A percentile compares a stretch with the other conserved stretches of the same genome.
phyloP scores from a whole-genome alignment of 2,888 invertebrate species.

The Chouioia cunea region DNA sequence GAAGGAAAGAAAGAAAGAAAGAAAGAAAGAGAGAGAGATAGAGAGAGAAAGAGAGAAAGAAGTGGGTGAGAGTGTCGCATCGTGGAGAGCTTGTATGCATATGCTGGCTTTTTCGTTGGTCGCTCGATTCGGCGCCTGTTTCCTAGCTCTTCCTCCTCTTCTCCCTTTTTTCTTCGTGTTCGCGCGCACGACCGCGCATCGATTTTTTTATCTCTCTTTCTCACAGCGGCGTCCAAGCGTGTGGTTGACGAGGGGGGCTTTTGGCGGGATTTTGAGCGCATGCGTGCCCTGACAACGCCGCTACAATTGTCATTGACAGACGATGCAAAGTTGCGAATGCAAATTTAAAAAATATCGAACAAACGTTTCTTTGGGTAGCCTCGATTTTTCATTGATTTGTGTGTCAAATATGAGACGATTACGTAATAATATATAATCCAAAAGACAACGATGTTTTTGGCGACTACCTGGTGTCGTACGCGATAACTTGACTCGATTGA shows the following conservation, averaged over 20 bases:
- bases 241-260: slow-evolving; percentile 48
- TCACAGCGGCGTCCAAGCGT: slow-evolving; percentile 3
- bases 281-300: slow-evolving; percentile 53
- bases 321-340: no score
- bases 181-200: no score
- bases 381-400: no score
- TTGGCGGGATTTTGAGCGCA: slow-evolving; percentile 66
- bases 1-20: neutral
- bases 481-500: no score
- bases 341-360: no score
- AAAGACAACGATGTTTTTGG: no score
- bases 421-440: no score
- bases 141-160: neutral
- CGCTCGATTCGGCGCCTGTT: slow-evolving; percentile 14
- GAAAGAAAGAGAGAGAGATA: neutral
- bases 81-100: neutral
- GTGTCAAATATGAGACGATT: no score
- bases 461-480: no score
- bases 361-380: no score
- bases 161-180: neutral
- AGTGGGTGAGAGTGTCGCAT: slow-evolving; percentile 4
- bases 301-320: neutral
- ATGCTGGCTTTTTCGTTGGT: neutral
- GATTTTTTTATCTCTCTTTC: slow-evolving; percentile 4
- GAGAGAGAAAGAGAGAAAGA: slow-evolving; percentile 11